Evolutionary conservation across 2,113 vertebrate genomes (phyloP).

Genomic region (Electrona antarctica): DNA sequence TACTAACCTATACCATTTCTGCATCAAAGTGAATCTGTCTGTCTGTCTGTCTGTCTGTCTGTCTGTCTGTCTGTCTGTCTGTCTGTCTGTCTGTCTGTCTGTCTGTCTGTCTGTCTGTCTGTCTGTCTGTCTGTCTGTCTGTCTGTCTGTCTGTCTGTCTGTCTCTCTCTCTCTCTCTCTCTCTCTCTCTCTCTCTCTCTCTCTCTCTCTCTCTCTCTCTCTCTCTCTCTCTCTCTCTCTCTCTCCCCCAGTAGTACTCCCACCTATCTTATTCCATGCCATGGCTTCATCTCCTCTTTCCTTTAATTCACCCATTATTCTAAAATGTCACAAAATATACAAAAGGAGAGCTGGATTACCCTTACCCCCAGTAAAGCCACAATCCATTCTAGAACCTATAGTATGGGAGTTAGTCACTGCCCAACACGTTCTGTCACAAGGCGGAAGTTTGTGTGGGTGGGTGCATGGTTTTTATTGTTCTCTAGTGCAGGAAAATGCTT

Average conservation of each 20-base stretch:
- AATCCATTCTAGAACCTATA: conserved; percentile 46
- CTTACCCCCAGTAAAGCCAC: conserved; percentile 59
- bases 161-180: conserved; percentile 1
- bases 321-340: conserved; percentile 59
- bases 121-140: conserved; percentile 5
- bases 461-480: conserved; percentile 55
- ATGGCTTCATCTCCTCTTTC: conserved; percentile 28
- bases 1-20: not conserved
- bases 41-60: not conserved
- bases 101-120: too few relatives aligned
- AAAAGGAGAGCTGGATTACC: conserved; percentile 53
- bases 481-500: conserved; percentile 49
- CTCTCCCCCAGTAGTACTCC: conserved; percentile 19
- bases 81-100: not conserved
- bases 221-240: not conserved
- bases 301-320: conserved; percentile 40
- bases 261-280: conserved; percentile 21
- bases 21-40: too few relatives aligned
- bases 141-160: not conserved
- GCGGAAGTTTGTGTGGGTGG: conserved; percentile 62
- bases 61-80: not conserved
- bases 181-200: conserved; percentile 11
- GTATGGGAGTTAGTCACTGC: conserved; percentile 40
- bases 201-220: conserved; percentile 5
- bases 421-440: conserved; percentile 58